These are phyloP conservation scores for Scarus forsteni DNA, from an alignment of 2,797 vertebrate species.

Conservation along the genomic window DNA sequence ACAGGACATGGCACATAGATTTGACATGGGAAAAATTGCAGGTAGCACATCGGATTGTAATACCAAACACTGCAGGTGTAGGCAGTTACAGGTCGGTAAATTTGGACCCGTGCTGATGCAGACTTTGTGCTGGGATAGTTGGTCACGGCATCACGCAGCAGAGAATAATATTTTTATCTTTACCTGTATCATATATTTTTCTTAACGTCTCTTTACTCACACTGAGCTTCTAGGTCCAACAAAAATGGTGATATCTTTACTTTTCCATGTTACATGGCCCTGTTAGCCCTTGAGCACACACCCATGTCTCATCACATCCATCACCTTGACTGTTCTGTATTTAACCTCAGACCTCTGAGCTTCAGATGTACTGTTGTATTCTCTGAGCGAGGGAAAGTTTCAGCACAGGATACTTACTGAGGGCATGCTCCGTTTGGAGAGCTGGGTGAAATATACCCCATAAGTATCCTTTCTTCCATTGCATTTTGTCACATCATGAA, in stretches of 20 bases:
- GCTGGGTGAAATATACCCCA: conserved; percentile 8
- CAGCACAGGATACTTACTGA: conserved; percentile 16
- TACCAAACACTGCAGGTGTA: too few species aligned
- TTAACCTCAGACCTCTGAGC: conserved; percentile 49
- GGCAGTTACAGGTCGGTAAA: too few species aligned
- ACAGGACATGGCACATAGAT: too few species aligned
- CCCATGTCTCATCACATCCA: conserved; percentile 38
- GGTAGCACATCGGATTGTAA: too few species aligned
- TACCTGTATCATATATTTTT: too few species aligned
- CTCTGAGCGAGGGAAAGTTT: conserved; percentile 17
- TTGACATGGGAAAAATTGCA: too few species aligned
- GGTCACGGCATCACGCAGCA: too few species aligned
- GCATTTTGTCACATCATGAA: conserved; percentile 40
- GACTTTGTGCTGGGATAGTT: too few species aligned
- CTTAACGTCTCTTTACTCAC: background rate
- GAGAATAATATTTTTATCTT: too few species aligned
- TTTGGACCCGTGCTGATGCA: too few species aligned
- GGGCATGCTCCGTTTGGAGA: conserved; percentile 13
- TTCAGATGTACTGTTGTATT: conserved; percentile 28
- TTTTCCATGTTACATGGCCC: conserved; percentile 21
- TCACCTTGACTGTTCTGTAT: conserved; percentile 29
- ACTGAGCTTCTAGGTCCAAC: background rate
- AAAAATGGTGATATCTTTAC: conserved; percentile 1
- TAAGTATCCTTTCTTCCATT: conserved; percentile 24
- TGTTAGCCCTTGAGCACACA: conserved; percentile 26